A percentile compares a stretch with the other conserved stretches of the same genome.
Conservation (phyloP, 2,113 vertebrate genomes). For the Saccopteryx leptura region DNA sequence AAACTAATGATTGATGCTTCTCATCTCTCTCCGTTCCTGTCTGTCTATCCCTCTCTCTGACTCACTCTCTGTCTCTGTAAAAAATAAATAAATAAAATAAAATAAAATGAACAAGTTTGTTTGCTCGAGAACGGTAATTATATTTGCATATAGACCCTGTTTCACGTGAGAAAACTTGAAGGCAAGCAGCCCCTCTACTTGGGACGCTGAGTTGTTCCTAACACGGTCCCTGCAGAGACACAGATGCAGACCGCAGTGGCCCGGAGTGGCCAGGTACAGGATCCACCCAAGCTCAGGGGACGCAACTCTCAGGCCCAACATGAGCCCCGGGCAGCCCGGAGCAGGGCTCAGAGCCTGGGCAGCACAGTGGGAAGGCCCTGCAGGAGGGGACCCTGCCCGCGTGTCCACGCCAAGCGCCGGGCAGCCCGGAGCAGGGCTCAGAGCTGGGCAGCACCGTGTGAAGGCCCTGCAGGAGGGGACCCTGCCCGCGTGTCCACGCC, state of each 20-base stretch:
- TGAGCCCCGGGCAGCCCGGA: background rate
- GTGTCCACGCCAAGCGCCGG: background rate
- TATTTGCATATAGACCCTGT: background rate
- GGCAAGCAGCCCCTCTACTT: background rate
- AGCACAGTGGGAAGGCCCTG: no score
- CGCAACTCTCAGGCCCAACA: background rate
- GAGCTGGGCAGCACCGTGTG: background rate
- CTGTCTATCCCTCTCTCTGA: no score
- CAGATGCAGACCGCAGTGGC: rapidly evolving
- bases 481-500: background rate
- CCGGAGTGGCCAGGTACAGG: background rate
- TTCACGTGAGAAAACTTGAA: background rate
- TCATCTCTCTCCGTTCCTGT: no score
- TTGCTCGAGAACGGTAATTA: background rate
- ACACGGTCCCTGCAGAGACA: background rate
- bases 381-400: no score
- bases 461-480: no score
- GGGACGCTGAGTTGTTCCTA: background rate
- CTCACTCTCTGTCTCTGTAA: no score
- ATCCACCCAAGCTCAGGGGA: background rate
- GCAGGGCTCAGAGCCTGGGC: background rate
- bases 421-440: background rate
- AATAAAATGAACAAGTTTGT: no score
- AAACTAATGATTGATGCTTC: no score
- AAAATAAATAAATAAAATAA: no score